phyloP scores from a whole-genome alignment of 2,888 invertebrate species.

The Chloromyia formosa region DNA sequence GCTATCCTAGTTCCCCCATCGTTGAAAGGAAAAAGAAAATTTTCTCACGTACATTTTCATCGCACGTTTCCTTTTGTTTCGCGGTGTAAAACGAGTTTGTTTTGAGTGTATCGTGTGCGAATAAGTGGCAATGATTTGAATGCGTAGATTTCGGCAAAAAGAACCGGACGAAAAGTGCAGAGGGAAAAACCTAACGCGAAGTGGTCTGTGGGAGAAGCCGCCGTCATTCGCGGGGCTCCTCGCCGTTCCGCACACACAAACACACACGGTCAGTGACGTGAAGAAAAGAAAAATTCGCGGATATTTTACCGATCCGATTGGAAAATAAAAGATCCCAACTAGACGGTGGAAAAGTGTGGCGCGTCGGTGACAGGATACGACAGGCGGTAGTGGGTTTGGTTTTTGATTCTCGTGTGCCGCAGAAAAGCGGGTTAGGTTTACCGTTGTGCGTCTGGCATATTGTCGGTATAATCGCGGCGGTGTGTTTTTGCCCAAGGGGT shows the following conservation, averaged over 20 bases:
- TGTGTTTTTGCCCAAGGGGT: neutral
- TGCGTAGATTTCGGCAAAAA: constrained; percentile 15
- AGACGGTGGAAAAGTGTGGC: constrained; percentile 8
- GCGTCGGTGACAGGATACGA: constrained; percentile 18
- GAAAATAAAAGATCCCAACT: neutral
- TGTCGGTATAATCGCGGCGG: neutral
- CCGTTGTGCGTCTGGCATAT: constrained; percentile 17
- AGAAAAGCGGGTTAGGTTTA: neutral
- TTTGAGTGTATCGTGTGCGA: constrained; percentile 42
- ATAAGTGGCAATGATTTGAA: constrained; percentile 41
- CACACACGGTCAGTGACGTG: neutral
- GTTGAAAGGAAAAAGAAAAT: constrained; percentile 23
- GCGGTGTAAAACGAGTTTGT: constrained; percentile 40
- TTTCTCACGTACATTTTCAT: constrained; percentile 43
- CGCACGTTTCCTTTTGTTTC: constrained; percentile 27
- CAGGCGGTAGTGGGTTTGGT: constrained; percentile 16
- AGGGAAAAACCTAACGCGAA: too few species aligned
- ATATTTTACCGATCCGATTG: neutral
- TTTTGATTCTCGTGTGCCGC: neutral
- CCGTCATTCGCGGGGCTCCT: neutral
- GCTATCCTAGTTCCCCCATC: constrained; percentile 3
- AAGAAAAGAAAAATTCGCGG: neutral
- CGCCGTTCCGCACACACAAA: too few species aligned
- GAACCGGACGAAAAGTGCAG: neutral
- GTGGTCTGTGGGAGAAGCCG: neutral